A percentile compares a stretch with the other conserved stretches of the same genome.
These are phyloP conservation scores for Phyto melanocephala DNA, from an alignment of 2,888 invertebrate species.

Conservation along the genomic window DNA sequence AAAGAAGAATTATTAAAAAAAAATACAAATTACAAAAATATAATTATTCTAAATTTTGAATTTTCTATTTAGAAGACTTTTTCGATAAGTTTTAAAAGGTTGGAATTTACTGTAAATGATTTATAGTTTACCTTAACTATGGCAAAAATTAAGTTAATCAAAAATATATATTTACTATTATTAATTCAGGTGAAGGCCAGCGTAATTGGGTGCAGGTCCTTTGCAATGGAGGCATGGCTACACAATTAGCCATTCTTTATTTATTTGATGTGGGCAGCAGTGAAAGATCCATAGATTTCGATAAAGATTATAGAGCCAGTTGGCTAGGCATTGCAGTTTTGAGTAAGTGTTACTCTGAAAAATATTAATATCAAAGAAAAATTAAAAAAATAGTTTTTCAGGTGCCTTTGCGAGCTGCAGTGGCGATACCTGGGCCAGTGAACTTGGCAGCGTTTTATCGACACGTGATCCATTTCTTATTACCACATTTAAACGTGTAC, in stretches of 20 bases:
- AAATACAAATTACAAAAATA: no score
- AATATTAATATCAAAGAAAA: neutral
- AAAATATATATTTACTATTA: neutral
- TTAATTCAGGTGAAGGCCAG: slow-evolving; percentile 84
- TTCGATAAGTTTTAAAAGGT: no score
- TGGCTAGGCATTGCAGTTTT: slow-evolving; percentile 90
- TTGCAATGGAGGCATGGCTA: slow-evolving; percentile 93
- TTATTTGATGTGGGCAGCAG: slow-evolving; percentile 88
- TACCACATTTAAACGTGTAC: slow-evolving; percentile 86
- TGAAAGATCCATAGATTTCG: slow-evolving; percentile 89
- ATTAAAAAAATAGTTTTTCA: slow-evolving; percentile 41
- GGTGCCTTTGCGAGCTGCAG: slow-evolving; percentile 89
- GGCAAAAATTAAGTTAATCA: neutral
- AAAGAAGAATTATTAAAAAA: no score
- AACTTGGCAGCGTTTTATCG: slow-evolving; percentile 88
- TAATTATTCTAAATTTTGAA: no score
- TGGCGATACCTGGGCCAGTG: slow-evolving; percentile 95
- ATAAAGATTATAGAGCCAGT: slow-evolving; percentile 86
- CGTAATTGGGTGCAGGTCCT: slow-evolving; percentile 94
- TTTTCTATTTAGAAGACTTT: no score
- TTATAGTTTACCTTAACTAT: no score
- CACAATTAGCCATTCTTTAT: slow-evolving; percentile 87
- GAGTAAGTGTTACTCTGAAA: slow-evolving; percentile 79
- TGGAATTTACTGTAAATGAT: no score
- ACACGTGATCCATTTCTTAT: slow-evolving; percentile 86